Percentiles rank a stretch among this genome's conserved stretches.
Evolutionary conservation across 2,888 invertebrate species (phyloP).

Genomic region (Epirrhoe alternata): DNA sequence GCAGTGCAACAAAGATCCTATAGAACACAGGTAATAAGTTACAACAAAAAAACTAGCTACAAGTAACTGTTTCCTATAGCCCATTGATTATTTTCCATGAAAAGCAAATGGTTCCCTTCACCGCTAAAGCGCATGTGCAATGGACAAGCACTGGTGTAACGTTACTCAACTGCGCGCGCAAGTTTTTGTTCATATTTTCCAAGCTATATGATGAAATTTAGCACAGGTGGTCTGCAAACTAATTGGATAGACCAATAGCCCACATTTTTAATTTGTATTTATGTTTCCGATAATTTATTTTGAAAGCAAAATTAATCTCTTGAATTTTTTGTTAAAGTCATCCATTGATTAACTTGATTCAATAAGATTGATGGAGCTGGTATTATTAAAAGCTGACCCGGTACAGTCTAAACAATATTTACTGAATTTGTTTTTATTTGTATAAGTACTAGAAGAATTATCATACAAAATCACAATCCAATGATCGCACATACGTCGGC

Average conservation of each 20-base stretch:
- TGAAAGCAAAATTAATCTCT: too few relatives aligned
- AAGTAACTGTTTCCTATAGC: conserved; percentile 18
- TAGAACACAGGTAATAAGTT: conserved; percentile 4
- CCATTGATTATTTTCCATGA: conserved; percentile 27
- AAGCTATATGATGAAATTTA: conserved; percentile 24
- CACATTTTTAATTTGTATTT: not conserved
- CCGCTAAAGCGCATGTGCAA: conserved; percentile 18
- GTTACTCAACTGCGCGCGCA: conserved; percentile 22
- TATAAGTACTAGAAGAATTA: too few relatives aligned
- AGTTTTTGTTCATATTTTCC: conserved; percentile 42
- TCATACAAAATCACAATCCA: too few relatives aligned
- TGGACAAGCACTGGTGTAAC: conserved; percentile 22
- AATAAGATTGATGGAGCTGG: too few relatives aligned
- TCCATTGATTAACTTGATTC: too few relatives aligned
- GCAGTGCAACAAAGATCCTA: conserved; percentile 1
- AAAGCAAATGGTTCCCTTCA: conserved; percentile 32
- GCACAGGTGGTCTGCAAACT: conserved; percentile 21
- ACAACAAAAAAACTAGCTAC: conserved; percentile 18
- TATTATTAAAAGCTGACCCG: too few relatives aligned
- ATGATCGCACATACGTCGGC: too few relatives aligned
- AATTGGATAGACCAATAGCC: not conserved
- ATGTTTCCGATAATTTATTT: too few relatives aligned
- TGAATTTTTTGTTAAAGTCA: too few relatives aligned
- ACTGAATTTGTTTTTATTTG: too few relatives aligned
- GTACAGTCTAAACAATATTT: too few relatives aligned